phyloP scores from a whole-genome alignment of 1,140 invertebrate genomes.

The Hypothenemus hampei region DNA sequence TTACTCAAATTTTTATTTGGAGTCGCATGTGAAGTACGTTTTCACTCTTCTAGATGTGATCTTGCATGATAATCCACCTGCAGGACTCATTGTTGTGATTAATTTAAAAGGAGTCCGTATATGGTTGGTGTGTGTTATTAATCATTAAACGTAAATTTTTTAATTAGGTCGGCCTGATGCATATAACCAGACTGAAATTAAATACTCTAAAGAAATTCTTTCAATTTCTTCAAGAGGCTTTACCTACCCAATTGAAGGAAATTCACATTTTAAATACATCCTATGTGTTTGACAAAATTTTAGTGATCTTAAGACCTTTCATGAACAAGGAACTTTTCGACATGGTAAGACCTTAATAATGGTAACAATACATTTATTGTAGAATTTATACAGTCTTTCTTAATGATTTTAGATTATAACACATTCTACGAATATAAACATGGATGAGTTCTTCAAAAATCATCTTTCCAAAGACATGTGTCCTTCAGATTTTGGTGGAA shows the following conservation, averaged over 20 bases:
- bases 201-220: conserved; percentile 46
- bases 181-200: conserved; percentile 53
- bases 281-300: conserved; percentile 59
- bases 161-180: conserved; percentile 47
- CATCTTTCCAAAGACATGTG: conserved; percentile 46
- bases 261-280: conserved; percentile 63
- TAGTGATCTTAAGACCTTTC: conserved; percentile 60
- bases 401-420: conserved; percentile 44
- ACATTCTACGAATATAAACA: conserved; percentile 42
- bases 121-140: neutral
- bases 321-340: conserved; percentile 60
- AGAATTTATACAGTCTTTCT: conserved; percentile 18
- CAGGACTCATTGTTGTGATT: conserved; percentile 55
- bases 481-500: conserved; percentile 49
- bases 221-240: conserved; percentile 52
- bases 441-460: conserved; percentile 45
- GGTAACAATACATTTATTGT: no score
- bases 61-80: conserved; percentile 35
- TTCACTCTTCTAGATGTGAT: conserved; percentile 53
- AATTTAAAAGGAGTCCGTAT: conserved; percentile 53
- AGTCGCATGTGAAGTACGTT: conserved; percentile 54
- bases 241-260: conserved; percentile 56
- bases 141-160: neutral
- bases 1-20: conserved; percentile 56
- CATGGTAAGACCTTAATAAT: conserved; percentile 49